Evolutionary conservation across 2,888 invertebrate genomes (phyloP).

Genomic region (Lobophora halterata): DNA sequence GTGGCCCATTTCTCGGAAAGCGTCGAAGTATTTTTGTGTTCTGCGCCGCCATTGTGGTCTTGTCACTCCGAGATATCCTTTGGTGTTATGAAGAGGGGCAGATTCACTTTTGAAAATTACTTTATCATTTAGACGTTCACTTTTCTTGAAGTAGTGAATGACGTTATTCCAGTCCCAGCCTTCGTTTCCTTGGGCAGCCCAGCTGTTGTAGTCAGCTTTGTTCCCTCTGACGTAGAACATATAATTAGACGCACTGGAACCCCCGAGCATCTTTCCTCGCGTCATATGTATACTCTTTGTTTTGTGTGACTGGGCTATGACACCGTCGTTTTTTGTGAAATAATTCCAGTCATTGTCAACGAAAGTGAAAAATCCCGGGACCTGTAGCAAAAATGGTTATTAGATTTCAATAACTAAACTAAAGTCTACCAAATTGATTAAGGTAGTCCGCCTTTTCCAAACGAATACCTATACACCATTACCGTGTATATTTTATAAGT

Average conservation of each 20-base stretch:
- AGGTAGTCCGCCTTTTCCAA: too few species aligned
- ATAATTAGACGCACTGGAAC: slow-evolving; percentile 9
- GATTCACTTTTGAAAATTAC: slow-evolving; percentile 26
- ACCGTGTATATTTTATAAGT: too few species aligned
- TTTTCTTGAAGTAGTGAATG: slow-evolving; percentile 39
- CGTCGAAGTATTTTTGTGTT: slow-evolving; percentile 34
- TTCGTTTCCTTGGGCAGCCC: slow-evolving; percentile 31
- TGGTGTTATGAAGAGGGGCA: slow-evolving; percentile 17
- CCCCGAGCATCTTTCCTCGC: slow-evolving; percentile 73
- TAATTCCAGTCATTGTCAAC: slow-evolving; percentile 35
- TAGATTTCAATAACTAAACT: too few species aligned
- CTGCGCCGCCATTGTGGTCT: slow-evolving; percentile 11
- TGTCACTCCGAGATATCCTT: slow-evolving; percentile 31
- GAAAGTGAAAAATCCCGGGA: background rate
- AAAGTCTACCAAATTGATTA: too few species aligned
- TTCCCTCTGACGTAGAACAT: slow-evolving; percentile 15
- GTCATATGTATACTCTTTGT: slow-evolving; percentile 54
- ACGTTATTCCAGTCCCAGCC: slow-evolving; percentile 36
- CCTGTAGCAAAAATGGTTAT: background rate
- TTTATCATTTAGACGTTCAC: slow-evolving; percentile 29
- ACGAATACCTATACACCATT: too few species aligned
- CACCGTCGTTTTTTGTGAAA: slow-evolving; percentile 32
- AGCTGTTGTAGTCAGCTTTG: slow-evolving; percentile 32
- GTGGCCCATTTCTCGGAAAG: slow-evolving; percentile 53
- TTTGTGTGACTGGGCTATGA: slow-evolving; percentile 33